Evolutionary conservation across 1,140 invertebrate genomes (phyloP).

Genomic region (Orius laevigatus): DNA sequence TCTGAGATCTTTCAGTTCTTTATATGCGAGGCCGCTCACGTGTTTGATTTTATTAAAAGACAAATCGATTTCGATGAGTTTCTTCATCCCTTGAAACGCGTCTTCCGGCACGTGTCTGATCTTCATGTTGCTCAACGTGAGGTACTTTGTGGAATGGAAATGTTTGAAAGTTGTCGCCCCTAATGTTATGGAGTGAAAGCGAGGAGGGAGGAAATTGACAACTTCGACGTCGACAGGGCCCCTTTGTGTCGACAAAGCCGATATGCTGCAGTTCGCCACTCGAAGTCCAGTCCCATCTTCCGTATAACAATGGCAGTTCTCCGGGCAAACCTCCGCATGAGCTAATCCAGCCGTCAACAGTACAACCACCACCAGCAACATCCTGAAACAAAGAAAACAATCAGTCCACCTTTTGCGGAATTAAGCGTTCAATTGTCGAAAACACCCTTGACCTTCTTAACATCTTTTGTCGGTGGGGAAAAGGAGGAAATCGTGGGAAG

Average conservation of each 20-base stretch:
- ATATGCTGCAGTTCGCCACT: constrained; percentile 14
- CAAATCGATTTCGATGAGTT: constrained; percentile 71
- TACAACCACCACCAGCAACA: constrained; percentile 1
- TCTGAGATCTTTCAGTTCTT: constrained; percentile 12
- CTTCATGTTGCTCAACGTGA: constrained; percentile 44
- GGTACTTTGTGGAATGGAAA: constrained; percentile 17
- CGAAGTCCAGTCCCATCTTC: constrained; percentile 10
- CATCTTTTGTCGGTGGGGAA: too few relatives aligned
- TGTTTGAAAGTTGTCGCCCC: constrained; percentile 15
- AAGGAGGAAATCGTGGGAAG: too few relatives aligned
- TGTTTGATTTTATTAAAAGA: constrained; percentile 54
- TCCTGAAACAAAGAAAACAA: constrained; percentile 2
- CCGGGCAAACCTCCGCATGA: constrained; percentile 13
- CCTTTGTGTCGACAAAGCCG: not conserved
- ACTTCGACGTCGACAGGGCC: constrained; percentile 5
- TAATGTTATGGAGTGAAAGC: not conserved
- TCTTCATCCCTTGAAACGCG: constrained; percentile 54
- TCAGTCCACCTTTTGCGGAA: too few relatives aligned
- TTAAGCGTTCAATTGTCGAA: too few relatives aligned
- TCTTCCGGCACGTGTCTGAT: constrained; percentile 48
- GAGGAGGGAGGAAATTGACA: constrained; percentile 9
- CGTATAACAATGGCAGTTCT: constrained; percentile 14
- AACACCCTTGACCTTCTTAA: too few relatives aligned
- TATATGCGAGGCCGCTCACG: constrained; percentile 34
- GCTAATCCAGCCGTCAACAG: constrained; percentile 4